Evolutionary conservation across 64 coral and sea anemone species (phyloP), one percentile per base, ranked within the genome.

Genomic region (Montipora foliosa): DNA sequence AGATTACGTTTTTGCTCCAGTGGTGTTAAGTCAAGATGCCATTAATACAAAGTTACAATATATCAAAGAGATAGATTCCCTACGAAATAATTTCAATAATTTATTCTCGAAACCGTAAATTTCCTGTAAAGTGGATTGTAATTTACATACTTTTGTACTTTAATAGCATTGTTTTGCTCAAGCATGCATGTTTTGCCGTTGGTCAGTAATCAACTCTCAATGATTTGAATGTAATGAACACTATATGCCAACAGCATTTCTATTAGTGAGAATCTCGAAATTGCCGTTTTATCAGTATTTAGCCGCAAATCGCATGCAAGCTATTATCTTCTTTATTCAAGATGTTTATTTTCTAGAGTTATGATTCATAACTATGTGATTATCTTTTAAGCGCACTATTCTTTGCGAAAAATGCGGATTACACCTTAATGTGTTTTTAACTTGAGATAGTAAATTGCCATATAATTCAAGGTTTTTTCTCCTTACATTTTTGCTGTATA

Each of bases 121-220:
- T 86, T 78, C 76, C 76, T 78, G 76, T 78, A n/a, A 17, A 49
- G 76, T 77, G 17, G 44, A 44, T 21, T 50, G 45, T 71, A 71
- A 71, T 86, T 86, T 86, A 46, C 82, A 86, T 86, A 86, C 62
- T 86, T 71, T 72, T 73, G 82, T 73, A 72, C 7, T 70, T 86
- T 49, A 86, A 70, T 0, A 14, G 44, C 12, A 19, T 84, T 66
- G n/a, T 86, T 71, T 86, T 17, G 60, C 49, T n/a, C 48, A 53
- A 68, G 81, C 61, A 8, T 51, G 1, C 4, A 50, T 47, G 17
- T 50, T 37, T 14, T 51, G 6, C 44, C 3, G 76, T 46, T 78
- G 0, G n/a, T 52, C 76, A 78, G 76, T 4, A 47, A 50, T 78
- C 47, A 16, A 78, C 4, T 12, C 5, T 50, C 46, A 2, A 76